These are phyloP conservation scores for Lipophrys pholis DNA, from an alignment of 2,113 vertebrate genomes.

Conservation along the genomic window DNA sequence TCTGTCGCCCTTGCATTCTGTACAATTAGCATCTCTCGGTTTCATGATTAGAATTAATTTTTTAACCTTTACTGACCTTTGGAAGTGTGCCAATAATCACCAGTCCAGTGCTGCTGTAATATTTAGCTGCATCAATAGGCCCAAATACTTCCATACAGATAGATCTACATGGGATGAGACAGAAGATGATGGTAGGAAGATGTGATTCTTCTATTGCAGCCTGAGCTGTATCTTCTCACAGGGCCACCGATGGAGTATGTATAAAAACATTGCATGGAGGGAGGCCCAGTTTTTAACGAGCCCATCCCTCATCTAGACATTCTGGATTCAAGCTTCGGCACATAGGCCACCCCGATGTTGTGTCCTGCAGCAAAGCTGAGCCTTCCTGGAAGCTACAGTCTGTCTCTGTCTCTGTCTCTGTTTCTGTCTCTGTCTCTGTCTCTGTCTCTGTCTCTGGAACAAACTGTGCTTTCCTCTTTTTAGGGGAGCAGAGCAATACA, in stretches of 20 bases:
- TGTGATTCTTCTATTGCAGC: constrained; percentile 4
- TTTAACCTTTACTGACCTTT: constrained; percentile 69
- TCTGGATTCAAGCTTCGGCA: constrained; percentile 41
- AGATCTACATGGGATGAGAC: constrained; percentile 15
- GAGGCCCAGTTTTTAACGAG: constrained; percentile 42
- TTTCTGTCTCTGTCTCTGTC: no score
- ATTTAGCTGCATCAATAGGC: constrained; percentile 36
- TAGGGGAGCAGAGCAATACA: not conserved
- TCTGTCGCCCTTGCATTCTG: constrained; percentile 34
- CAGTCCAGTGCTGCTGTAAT: constrained; percentile 13
- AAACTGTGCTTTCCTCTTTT: constrained; percentile 7
- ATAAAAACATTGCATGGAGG: constrained; percentile 33
- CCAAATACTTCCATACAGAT: not conserved
- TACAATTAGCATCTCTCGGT: constrained; percentile 72
- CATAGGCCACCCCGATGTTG: constrained; percentile 36
- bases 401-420: no score
- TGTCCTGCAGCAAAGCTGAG: constrained; percentile 46
- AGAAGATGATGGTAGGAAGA: constrained; percentile 12
- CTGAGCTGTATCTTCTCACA: constrained; percentile 23
- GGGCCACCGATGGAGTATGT: constrained; percentile 30
- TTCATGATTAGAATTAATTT: constrained; percentile 62
- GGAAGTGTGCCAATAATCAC: constrained; percentile 38
- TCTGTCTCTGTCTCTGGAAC: constrained; percentile 20
- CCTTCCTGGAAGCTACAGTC: constrained; percentile 10
- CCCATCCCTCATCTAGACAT: constrained; percentile 46